Base-by-base conservation (phyloP, 2,888 invertebrate species). In the Enchytraeus crypticus region DNA sequence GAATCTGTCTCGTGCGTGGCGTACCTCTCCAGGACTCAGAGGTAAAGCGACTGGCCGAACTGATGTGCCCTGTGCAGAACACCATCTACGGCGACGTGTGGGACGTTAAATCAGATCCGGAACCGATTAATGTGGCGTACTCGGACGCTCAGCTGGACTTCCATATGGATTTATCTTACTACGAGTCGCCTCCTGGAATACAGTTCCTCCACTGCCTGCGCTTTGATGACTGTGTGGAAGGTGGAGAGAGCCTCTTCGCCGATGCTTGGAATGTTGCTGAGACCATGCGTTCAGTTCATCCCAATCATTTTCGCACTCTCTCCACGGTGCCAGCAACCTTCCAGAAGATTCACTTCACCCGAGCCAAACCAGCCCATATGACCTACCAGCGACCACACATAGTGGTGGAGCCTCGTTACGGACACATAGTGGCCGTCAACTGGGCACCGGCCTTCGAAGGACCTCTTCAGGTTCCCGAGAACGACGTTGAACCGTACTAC, bases 381-480 rank as follows among this genome's bases (percentile, higher is more conserved):
- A 65, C 59, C 2, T 74, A 74, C 63, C 70, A 72, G 51, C 65
- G 71, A 51, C 74, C 74, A 14, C 72, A 74, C 43, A 73, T 75
- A 33, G 63, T 64, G 8, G 61, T 74, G 8, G 71, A 72, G 54
- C 67, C 69, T 30, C 59, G 61, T 5, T n/a, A n/a, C n/a, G 63
- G 69, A 46, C 67, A 73, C 72, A 69, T 76, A 21, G 67, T 70
- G 5, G 68, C 64, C 14, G 68, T 76, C 21, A 71, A 71, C 63
- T 76, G 76, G 76, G 67, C 74, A 26, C 76, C 75, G 38, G 60
- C 71, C 29, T 75, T 75, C 67, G 76, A 76, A 64, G 74, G 74
- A 27, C 72, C 75, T 3, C 62, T 76, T 29, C 58, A 58, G 21
- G 71, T 72, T 8, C 54, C 63, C 30, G 69, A 70, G 73, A 67